Evolutionary conservation across 2,888 invertebrate genomes (phyloP).

Genomic region (Ctena decussata): DNA sequence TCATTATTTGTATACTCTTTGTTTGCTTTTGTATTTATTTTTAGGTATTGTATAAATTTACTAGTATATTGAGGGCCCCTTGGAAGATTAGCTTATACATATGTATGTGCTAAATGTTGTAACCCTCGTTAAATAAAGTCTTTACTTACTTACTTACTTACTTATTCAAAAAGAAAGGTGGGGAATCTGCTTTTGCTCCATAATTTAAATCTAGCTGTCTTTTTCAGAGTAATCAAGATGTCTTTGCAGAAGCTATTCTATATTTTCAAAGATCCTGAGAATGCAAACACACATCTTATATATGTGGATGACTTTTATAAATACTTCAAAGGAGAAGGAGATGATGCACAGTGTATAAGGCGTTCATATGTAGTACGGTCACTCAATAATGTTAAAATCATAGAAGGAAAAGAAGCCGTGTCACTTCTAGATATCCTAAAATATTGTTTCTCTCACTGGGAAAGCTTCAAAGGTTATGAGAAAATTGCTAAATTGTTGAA

Average conservation of each 20-base stretch:
- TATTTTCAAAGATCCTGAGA: not conserved
- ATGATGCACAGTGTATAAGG: not conserved
- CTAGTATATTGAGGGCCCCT: no score
- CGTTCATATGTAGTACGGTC: not conserved
- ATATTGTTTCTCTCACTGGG: not conserved
- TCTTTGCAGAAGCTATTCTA: not conserved
- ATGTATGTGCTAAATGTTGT: no score
- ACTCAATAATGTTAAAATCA: not conserved
- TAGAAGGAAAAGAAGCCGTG: not conserved
- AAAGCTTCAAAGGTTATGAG: conserved; percentile 4
- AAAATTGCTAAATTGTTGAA: not conserved
- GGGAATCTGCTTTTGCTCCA: not conserved
- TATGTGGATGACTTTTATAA: not conserved
- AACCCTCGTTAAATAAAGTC: no score
- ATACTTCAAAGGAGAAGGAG: not conserved
- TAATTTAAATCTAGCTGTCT: no score
- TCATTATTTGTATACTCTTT: no score
- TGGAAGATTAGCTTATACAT: no score
- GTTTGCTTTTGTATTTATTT: no score
- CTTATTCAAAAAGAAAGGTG: no score
- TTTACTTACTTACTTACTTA: no score
- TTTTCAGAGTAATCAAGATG: not conserved
- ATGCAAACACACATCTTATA: not conserved
- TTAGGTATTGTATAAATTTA: no score
- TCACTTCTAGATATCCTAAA: not conserved